Evolutionary conservation across 53 echinoderm and acorn worm species (phyloP).

Genomic region (Henricia sp.): DNA sequence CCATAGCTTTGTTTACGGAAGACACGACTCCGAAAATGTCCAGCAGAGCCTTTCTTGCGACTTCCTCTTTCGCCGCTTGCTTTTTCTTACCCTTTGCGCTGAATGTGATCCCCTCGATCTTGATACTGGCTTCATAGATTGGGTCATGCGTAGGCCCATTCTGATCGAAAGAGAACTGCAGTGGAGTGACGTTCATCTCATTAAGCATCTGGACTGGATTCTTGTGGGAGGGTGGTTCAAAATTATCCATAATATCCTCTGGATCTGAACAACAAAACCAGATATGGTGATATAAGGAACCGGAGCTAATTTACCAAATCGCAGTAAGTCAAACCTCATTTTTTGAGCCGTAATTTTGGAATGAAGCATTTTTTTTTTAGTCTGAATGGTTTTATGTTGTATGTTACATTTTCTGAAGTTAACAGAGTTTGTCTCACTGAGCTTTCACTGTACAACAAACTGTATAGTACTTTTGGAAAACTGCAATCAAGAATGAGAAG

Average conservation of each 20-base stretch:
- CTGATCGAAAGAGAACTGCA: conserved; percentile 23
- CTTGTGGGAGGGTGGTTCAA: conserved; percentile 61
- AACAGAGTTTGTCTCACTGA: too few species aligned
- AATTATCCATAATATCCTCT: conserved; percentile 43
- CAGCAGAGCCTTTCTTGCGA: conserved; percentile 30
- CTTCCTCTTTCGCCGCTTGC: conserved; percentile 45
- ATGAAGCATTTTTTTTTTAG: too few species aligned
- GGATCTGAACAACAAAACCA: conserved; percentile 50
- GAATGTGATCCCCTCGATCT: conserved; percentile 29
- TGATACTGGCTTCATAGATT: conserved; percentile 17
- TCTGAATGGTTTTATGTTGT: too few species aligned
- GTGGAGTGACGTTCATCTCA: conserved; percentile 33
- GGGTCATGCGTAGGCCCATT: conserved; percentile 55
- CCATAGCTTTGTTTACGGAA: neutral
- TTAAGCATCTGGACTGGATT: conserved; percentile 63
- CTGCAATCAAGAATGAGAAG: too few species aligned
- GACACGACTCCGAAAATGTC: conserved; percentile 48
- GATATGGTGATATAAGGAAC: neutral
- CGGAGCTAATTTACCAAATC: neutral
- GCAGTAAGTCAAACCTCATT: too few species aligned
- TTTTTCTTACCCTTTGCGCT: conserved; percentile 35
- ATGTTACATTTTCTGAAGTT: too few species aligned
- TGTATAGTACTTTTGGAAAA: too few species aligned
- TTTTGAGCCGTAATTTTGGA: too few species aligned
- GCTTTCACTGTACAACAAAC: too few species aligned